Base-by-base conservation (phyloP, 2,113 vertebrate genomes). In the Gobius niger region DNA sequence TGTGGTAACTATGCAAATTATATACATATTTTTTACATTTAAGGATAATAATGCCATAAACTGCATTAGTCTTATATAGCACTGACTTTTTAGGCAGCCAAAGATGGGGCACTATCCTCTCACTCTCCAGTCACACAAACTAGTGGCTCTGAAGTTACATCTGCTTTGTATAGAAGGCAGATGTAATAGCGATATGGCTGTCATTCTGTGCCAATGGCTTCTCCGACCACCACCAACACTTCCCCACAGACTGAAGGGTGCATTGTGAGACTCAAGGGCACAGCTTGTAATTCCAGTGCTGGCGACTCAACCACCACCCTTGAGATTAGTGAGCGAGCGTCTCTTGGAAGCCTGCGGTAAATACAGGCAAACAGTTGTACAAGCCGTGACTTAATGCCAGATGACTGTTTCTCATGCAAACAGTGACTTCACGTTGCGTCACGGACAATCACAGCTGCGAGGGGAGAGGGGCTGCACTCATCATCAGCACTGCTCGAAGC, bases 401-500 rank as follows among this genome's bases (percentile, higher is more conserved):
- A 63, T 47, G 41, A 52, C 8, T 4, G 9, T 44, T 61, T 44
- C 42, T 9, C 0, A 42, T 52, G 42, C 67, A 68, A 24, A 54
- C 0, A 18, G 44, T 75, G 77, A 82, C 70, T 64, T 70, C 54
- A 44, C 18, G 44, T 53, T 40, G 18, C 44, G 68, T 66, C 19
- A n/a, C 12, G 46, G 19, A 70, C 62, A 72, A 73, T 46, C 64
- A 49, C 68, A 53, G 67, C 70, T 66, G 65, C 66, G 66, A 7
- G n/a, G 54, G 69, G 66, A 62, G 63, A 54, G 34, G 50, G 63
- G 53, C 34, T 13, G 12, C 34, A 66, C 24, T 40, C 52, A 12
- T 4, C 11, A n/a, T 91, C 91, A 93, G 78, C 91, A 98, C 83
- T 98, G 97, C 73, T 99, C 96, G 82, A 98, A 96, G 47, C 98